A percentile compares a stretch with the other conserved stretches of the same genome.
These are phyloP conservation scores for Isotomurus palustris DNA, from an alignment of 2,888 invertebrate genomes.

Conservation along the genomic window DNA sequence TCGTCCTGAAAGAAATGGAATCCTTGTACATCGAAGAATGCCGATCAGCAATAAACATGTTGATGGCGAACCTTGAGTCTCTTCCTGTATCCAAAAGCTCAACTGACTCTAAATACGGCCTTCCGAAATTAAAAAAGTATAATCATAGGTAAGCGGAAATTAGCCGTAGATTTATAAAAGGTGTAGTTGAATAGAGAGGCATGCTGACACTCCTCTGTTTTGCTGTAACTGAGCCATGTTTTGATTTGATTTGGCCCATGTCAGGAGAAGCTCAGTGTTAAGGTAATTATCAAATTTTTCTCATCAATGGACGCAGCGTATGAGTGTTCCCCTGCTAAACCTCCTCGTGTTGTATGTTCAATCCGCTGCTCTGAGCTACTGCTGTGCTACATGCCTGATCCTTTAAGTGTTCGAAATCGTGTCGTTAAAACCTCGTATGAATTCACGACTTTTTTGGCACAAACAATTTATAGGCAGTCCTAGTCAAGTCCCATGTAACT, in stretches of 20 bases:
- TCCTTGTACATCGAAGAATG: conserved; percentile 97
- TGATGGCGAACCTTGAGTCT: conserved; percentile 98
- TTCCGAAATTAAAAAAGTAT: conserved; percentile 96
- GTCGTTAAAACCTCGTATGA: too few species aligned
- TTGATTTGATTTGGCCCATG: conserved; percentile 48
- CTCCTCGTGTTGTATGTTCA: background rate
- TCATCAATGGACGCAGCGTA: conserved; percentile 40
- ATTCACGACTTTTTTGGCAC: too few species aligned
- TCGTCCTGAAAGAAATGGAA: conserved; percentile 99
- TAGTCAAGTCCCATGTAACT: too few species aligned
- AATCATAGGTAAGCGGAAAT: conserved; percentile 79
- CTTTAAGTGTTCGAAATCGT: conserved; percentile 1
- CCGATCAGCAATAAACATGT: conserved; percentile 92
- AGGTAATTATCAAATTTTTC: conserved; percentile 50
- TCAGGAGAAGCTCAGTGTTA: conserved; percentile 53
- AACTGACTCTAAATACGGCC: conserved; percentile 93
- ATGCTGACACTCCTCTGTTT: conserved; percentile 16
- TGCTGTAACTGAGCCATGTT: conserved; percentile 45
- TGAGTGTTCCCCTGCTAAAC: conserved; percentile 26
- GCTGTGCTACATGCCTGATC: conserved; percentile 34
- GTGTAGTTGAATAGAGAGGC: background rate
- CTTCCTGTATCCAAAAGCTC: conserved; percentile 97
- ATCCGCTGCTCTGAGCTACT: conserved; percentile 16
- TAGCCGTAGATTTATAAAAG: conserved; percentile 7
- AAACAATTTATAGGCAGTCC: too few species aligned